A percentile compares a stretch with the other conserved stretches of the same genome.
These are phyloP conservation scores for Chaetorhynchus papuensis DNA, from an alignment of 2,113 vertebrate genomes.

Conservation along the genomic window DNA sequence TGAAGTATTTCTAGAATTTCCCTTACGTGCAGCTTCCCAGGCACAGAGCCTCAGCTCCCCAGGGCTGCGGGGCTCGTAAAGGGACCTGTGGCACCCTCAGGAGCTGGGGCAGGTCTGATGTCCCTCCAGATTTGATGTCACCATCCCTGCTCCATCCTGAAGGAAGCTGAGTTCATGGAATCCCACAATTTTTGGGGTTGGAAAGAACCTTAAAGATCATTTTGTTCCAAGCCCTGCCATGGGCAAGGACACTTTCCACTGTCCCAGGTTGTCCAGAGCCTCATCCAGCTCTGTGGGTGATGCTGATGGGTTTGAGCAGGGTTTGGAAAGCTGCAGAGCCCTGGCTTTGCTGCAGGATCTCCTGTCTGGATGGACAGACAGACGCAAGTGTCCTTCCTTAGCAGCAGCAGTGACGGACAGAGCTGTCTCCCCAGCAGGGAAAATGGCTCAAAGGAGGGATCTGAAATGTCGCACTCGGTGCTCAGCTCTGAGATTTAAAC, in stretches of 20 bases:
- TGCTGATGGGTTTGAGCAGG: not conserved
- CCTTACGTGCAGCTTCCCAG: not conserved
- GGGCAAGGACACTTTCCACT: not conserved
- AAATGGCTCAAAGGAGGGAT: conserved; percentile 61
- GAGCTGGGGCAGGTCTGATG: not conserved
- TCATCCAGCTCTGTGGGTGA: not conserved
- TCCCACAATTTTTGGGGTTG: not conserved
- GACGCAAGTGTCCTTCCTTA: not conserved
- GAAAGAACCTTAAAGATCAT: not conserved
- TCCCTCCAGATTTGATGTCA: not conserved
- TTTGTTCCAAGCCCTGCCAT: not conserved
- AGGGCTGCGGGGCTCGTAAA: accelerated
- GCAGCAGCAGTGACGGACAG: not conserved
- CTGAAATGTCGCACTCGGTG: conserved; percentile 55
- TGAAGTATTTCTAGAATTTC: not conserved
- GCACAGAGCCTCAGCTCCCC: not conserved
- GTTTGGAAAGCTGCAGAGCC: not conserved
- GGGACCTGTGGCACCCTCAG: not conserved
- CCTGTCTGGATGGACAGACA: not conserved
- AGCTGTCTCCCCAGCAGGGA: not conserved
- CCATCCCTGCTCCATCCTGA: not conserved
- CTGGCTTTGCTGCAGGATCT: not conserved
- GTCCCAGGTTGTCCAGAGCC: not conserved
- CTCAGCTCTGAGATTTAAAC: conserved; percentile 83
- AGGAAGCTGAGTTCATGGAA: not conserved